Conservation (phyloP, 2,888 invertebrate species). For the Clitarchus hookeri region DNA sequence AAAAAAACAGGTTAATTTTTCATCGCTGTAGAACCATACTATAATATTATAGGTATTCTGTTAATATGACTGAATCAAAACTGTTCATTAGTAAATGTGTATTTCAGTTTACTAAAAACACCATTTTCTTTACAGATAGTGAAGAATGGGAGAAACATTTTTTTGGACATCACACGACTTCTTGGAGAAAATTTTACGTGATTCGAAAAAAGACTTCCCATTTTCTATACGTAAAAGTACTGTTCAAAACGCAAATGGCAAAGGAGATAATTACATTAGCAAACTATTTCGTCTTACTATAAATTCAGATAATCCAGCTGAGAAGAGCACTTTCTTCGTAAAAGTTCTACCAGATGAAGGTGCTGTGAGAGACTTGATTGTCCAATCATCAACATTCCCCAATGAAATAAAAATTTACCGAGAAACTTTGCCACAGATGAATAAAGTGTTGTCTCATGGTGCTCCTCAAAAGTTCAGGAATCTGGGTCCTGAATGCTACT, state of each 20-base stretch:
- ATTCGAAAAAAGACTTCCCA: not conserved
- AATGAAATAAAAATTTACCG: slow-evolving; percentile 31
- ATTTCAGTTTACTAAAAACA: too few relatives aligned
- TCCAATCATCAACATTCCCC: slow-evolving; percentile 25
- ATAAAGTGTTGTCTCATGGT: not conserved
- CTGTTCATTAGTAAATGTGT: too few relatives aligned
- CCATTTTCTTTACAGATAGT: not conserved
- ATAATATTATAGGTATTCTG: too few relatives aligned
- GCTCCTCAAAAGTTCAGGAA: not conserved
- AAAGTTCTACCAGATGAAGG: slow-evolving; percentile 33
- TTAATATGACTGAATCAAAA: too few relatives aligned
- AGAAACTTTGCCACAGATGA: slow-evolving; percentile 29
- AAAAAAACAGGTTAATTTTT: too few relatives aligned
- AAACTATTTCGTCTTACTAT: slow-evolving; percentile 25
- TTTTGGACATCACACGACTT: not conserved
- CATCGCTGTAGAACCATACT: too few relatives aligned
- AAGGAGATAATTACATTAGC: slow-evolving; percentile 30
- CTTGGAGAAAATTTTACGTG: not conserved
- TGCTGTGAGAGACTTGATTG: slow-evolving; percentile 28
- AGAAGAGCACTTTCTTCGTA: slow-evolving; percentile 28
- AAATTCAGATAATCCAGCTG: not conserved
- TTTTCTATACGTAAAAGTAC: not conserved
- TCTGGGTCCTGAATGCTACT: not conserved
- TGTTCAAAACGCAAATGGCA: not conserved
- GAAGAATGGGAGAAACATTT: not conserved